Conservation (phyloP, 2,797 vertebrate species). For the Melanotaenia nigrans region DNA sequence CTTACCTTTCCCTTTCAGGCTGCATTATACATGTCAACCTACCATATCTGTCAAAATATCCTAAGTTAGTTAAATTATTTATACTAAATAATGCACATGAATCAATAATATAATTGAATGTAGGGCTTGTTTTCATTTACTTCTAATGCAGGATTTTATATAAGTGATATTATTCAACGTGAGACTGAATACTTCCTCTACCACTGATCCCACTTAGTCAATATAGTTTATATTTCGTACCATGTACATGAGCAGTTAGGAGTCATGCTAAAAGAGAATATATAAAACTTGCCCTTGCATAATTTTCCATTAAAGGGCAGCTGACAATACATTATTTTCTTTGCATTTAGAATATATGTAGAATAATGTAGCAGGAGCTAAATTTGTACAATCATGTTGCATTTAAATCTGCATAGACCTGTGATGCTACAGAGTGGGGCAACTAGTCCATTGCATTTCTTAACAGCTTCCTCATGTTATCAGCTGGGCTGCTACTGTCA, state of each 20-base stretch:
- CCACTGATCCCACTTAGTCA: neutral
- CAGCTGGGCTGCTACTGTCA: neutral
- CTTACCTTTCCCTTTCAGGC: neutral
- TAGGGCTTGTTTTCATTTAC: neutral
- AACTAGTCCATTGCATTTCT: too few relatives aligned
- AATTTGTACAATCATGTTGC: too few relatives aligned
- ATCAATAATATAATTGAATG: neutral
- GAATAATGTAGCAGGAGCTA: too few relatives aligned
- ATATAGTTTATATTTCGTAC: conserved; percentile 15
- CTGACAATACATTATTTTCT: neutral
- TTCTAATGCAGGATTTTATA: neutral
- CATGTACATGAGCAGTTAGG: conserved; percentile 1
- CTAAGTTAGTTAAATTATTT: neutral
- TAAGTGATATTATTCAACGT: neutral
- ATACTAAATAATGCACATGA: neutral
- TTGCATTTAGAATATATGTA: too few relatives aligned
- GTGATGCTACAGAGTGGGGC: too few relatives aligned
- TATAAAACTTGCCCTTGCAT: neutral
- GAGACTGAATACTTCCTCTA: neutral
- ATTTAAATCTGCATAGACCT: too few relatives aligned
- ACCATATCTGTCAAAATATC: neutral
- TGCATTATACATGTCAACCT: neutral
- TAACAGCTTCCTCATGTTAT: too few relatives aligned
- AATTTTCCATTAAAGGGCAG: neutral
- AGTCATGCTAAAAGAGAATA: neutral